Base-by-base conservation (phyloP, 1,140 invertebrate genomes). In the Onthophagus taurus region DNA sequence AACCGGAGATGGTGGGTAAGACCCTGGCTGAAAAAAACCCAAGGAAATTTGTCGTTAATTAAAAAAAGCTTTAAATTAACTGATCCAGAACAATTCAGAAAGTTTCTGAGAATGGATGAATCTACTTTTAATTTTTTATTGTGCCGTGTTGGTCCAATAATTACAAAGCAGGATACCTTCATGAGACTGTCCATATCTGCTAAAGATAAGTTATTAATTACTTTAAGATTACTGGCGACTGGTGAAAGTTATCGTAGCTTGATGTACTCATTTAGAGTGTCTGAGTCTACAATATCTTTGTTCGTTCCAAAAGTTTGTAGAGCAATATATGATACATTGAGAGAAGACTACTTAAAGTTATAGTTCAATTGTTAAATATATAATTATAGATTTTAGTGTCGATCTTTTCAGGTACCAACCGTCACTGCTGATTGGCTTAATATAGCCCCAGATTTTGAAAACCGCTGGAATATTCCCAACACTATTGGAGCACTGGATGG, bases 401-500 rank as follows among this genome's bases (percentile, higher is more conserved):
- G n/a, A n/a, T n/a, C n/a, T n/a, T n/a, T n/a, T n/a, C n/a, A 44
- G 42, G 34, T 18, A 12, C 42, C 42, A 16, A 23, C 13, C 21
- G 24, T 19, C 21, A 3, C 8, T 21, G 42, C n/a, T 34, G 31
- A 26, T 5, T 61, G 56, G 52, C 23, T 38, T 42, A 31, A 35
- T 26, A 59, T 61, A 45, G 43, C 49, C 30, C 34, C 51, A 23
- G 51, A 50, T 16, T 64, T 57, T 53, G 11, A 49, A 24, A 30
- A 31, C 18, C 18, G 49, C 17, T 66, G 61, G 56, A 46, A 64
- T 24, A 64, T 69, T 47, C 66, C 65, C 20, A 54, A 66, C 50
- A 68, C 65, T 41, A 35, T 64, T 17, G 66, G 66, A 9, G 59
- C 60, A 12, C 47, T 70, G 8, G 67, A 69, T 53, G 64, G 66